phyloP scores from a whole-genome alignment of 2,888 invertebrate genomes.

The Miltochrista miniata region DNA sequence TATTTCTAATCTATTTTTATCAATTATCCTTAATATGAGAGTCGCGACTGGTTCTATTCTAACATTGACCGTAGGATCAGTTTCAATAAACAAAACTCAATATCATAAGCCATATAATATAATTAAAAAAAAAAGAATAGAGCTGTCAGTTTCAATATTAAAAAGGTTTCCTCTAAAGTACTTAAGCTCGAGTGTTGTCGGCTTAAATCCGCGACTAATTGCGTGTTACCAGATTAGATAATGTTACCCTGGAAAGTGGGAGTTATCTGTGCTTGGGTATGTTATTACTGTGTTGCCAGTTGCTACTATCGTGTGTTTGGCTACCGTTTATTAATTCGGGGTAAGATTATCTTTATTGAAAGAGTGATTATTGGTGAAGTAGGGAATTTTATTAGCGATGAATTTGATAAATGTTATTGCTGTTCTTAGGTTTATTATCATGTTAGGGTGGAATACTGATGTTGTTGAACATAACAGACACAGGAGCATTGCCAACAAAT shows the following conservation, averaged over 20 bases:
- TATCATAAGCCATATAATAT: neutral
- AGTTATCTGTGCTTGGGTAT: conserved; percentile 32
- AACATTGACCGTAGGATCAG: neutral
- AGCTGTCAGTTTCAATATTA: conserved; percentile 24
- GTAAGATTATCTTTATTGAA: conserved; percentile 33
- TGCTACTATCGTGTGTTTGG: conserved; percentile 41
- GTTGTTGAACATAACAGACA: no score
- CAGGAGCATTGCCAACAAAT: no score
- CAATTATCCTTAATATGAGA: no score
- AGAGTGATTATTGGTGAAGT: conserved; percentile 16
- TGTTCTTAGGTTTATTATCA: no score
- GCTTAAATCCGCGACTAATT: conserved; percentile 66
- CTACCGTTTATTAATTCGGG: conserved; percentile 71
- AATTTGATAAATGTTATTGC: neutral
- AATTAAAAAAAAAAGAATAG: neutral
- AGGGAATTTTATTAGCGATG: conserved; percentile 4
- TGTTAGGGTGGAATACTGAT: no score
- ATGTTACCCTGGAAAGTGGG: conserved; percentile 42
- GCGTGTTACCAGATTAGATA: conserved; percentile 75
- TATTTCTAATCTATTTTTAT: no score
- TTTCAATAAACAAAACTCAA: neutral
- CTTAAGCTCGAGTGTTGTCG: conserved; percentile 50
- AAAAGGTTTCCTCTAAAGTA: conserved; percentile 31
- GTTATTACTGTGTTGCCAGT: conserved; percentile 48
- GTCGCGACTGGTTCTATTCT: no score